Base-by-base conservation (phyloP, 2,797 vertebrate genomes). In the Otolemur crassicaudatus region DNA sequence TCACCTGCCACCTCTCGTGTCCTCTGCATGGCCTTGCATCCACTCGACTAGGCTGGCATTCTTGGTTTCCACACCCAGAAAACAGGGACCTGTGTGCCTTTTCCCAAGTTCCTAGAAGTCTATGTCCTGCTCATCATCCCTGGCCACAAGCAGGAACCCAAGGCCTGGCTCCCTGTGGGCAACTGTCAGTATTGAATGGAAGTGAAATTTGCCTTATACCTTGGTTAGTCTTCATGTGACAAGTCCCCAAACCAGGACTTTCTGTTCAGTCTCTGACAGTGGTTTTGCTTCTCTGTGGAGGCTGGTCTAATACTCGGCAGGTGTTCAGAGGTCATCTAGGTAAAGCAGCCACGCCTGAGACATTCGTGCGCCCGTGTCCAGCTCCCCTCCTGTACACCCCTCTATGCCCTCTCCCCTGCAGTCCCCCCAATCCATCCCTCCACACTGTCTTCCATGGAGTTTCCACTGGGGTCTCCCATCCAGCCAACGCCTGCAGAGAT, bases 151-250 rank as follows among this genome's bases (percentile, higher is more conserved):
- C 27, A 19, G 8, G 58, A 27, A 43, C n/a, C 22, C 34, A 29
- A 77, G n/a, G 9, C 37, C 53, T 5, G 23, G 40, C 37, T 77
- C 70, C 0, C 2, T 5, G 22, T 49, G 2, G 37, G 40, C 0
- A 0, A 81, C 14, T 2, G 0, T 23, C 31, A 16, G n/a, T 7
- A 40, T 7, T 5, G 10, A 61, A 34, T 34, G 2, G 7, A 63
- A 72, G 22, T 13, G 60, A 91, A 13, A 27, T 91, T 72, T 16
- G 20, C 85, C 69, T 43, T 9, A 5, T 19, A 19, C 19, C 46
- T 81, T 3, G 7, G 25, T 43, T 46, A 12, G 8, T 67, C 34
- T 6, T 84, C 56, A 1, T 31, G 20, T 10, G 23, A 43, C 58
- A 12, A 40, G 22, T 22, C 53, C 40, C 72, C 9, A 79, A 34